Evolutionary conservation across 2,113 vertebrate species (phyloP).

Genomic region (Burhinus bistriatus): DNA sequence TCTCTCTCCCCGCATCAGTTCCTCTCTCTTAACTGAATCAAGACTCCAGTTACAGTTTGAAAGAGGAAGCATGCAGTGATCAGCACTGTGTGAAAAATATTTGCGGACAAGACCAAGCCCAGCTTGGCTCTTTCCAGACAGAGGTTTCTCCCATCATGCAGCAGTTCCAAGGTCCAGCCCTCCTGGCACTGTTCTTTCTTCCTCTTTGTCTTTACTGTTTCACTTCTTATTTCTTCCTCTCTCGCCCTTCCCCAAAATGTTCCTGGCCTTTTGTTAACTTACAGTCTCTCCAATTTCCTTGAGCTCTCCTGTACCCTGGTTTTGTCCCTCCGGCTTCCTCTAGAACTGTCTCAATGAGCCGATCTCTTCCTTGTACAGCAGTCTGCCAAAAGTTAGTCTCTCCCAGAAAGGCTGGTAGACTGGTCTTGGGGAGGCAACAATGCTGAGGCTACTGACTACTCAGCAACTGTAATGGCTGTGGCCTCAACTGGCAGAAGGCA

Average conservation of each 20-base stretch:
- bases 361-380: neutral
- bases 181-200: neutral
- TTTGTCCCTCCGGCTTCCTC: neutral
- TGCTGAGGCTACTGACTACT: neutral
- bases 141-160: neutral
- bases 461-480: neutral
- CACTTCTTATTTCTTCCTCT: neutral
- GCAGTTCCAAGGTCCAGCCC: neutral
- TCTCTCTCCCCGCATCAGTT: neutral
- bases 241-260: neutral
- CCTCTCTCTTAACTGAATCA: neutral
- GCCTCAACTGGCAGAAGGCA: neutral
- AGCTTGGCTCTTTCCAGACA: neutral
- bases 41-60: neutral
- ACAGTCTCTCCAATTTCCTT: neutral
- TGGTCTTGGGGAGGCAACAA: neutral
- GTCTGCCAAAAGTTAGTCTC: neutral
- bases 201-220: neutral
- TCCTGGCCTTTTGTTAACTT: neutral
- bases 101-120: neutral
- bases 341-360: neutral
- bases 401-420: neutral
- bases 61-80: neutral
- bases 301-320: neutral
- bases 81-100: neutral